Conservation (phyloP, 2,797 vertebrate species). For the Pangasius larnaudii region DNA sequence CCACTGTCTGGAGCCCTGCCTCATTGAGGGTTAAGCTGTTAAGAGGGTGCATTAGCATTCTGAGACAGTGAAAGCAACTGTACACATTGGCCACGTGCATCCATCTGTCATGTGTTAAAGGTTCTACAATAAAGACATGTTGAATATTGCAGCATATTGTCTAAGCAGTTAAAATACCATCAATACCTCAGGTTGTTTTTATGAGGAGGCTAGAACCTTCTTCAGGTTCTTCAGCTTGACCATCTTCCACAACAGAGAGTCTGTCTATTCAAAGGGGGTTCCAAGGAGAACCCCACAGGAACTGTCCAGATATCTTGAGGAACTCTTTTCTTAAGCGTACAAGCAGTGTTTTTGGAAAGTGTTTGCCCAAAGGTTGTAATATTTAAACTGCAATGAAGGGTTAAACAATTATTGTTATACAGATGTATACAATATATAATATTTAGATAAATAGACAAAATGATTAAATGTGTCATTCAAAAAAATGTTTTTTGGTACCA, state of each 20-base stretch:
- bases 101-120: not conserved
- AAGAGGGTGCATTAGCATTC: not conserved
- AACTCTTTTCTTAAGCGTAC: not conserved
- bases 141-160: not conserved
- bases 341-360: not conserved
- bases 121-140: not conserved
- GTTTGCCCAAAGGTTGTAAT: not conserved
- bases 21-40: not conserved
- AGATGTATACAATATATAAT: not conserved
- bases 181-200: not conserved
- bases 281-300: not conserved
- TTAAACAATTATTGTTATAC: not conserved
- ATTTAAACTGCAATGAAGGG: not conserved
- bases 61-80: not conserved
- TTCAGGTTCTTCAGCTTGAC: not conserved
- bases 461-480: not conserved
- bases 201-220: not conserved
- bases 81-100: not conserved
- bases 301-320: not conserved
- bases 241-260: not conserved
- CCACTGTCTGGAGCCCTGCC: constrained; percentile 24
- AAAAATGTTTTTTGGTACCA: not conserved
- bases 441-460: not conserved
- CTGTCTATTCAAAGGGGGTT: not conserved
- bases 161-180: not conserved